phyloP scores from a whole-genome alignment of 2,888 invertebrate species.

The Creontiades dilutus region DNA sequence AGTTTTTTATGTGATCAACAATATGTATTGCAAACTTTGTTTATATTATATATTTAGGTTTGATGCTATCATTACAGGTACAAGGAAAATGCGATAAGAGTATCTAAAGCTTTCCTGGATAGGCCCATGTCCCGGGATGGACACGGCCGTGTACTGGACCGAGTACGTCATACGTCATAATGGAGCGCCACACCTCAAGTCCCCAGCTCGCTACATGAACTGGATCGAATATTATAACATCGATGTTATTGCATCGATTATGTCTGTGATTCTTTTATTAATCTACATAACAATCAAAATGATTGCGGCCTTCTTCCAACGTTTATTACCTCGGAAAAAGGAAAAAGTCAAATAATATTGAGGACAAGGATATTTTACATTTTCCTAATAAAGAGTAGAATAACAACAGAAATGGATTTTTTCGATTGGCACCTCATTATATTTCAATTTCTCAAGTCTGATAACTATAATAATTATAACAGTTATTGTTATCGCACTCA shows the following conservation, averaged over 20 bases:
- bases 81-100: slow-evolving; percentile 73
- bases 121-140: slow-evolving; percentile 82
- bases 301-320: background rate
- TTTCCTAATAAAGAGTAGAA: too few species aligned
- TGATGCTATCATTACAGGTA: slow-evolving; percentile 74
- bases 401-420: too few species aligned
- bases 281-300: background rate
- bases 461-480: too few species aligned
- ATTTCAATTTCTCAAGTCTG: too few species aligned
- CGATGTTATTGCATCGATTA: slow-evolving; percentile 74
- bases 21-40: too few species aligned
- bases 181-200: slow-evolving; percentile 77
- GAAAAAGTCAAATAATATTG: background rate
- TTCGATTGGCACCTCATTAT: too few species aligned
- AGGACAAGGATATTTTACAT: too few species aligned
- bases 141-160: slow-evolving; percentile 83
- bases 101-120: slow-evolving; percentile 78
- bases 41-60: too few species aligned
- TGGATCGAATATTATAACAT: slow-evolving; percentile 76
- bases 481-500: too few species aligned
- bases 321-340: background rate
- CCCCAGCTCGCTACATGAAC: slow-evolving; percentile 75
- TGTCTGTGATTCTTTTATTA: background rate
- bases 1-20: too few species aligned
- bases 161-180: slow-evolving; percentile 83